A percentile compares a stretch with the other conserved stretches of the same genome.
These are phyloP conservation scores for Erythrocercus mccallii DNA, from an alignment of 2,113 vertebrate genomes.

Conservation along the genomic window DNA sequence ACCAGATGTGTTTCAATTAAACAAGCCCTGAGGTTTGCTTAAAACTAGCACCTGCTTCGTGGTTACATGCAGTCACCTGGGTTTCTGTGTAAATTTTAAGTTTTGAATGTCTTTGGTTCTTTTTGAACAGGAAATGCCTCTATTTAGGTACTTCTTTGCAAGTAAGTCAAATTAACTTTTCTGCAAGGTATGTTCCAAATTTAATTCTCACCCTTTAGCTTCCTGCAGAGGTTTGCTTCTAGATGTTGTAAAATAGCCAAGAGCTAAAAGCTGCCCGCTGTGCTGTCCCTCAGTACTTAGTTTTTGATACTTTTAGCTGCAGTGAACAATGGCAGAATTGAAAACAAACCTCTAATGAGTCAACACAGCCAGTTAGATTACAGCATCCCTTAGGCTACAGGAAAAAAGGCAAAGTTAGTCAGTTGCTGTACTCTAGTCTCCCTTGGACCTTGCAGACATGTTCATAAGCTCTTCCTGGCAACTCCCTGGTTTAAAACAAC, in stretches of 20 bases:
- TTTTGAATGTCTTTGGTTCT: background rate
- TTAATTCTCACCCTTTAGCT: background rate
- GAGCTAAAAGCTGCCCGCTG: background rate
- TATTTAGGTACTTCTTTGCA: background rate
- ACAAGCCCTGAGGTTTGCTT: conserved; percentile 34
- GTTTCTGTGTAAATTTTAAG: background rate
- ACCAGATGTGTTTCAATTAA: conserved; percentile 42
- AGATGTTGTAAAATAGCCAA: background rate
- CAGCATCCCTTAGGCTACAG: background rate
- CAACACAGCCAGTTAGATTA: background rate
- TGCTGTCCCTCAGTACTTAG: background rate
- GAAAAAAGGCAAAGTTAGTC: background rate
- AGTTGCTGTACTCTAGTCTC: background rate
- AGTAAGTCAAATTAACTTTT: background rate
- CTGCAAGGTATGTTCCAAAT: background rate
- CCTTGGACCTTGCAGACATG: accelerated
- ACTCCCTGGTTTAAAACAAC: background rate
- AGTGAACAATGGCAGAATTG: background rate
- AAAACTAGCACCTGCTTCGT: conserved; percentile 12
- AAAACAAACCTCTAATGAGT: background rate
- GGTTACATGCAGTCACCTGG: background rate
- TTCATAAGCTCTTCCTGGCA: background rate
- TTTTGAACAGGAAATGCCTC: background rate
- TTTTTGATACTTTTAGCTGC: background rate
- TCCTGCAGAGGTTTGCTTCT: background rate